Percentiles rank a stretch among this genome's conserved stretches.
Evolutionary conservation across 2,113 vertebrate species (phyloP).

Genomic region (Tetrax tetrax): DNA sequence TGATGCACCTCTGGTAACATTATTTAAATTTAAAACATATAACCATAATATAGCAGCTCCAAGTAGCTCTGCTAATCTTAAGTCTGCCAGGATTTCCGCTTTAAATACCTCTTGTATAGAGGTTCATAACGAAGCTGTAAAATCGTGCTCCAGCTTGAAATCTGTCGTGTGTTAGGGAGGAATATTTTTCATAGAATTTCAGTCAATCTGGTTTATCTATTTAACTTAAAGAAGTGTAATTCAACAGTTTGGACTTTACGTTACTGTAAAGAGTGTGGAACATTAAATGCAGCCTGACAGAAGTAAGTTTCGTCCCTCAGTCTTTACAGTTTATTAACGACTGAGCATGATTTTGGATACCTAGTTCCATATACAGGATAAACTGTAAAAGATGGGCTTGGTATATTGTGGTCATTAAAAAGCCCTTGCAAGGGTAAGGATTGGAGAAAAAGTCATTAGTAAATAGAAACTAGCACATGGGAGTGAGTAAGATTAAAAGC

Average conservation of each 20-base stretch:
- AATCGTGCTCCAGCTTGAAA: not conserved
- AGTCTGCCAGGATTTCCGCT: not conserved
- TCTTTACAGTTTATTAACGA: not conserved
- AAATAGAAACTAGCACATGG: not conserved
- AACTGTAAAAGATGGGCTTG: not conserved
- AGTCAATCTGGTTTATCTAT: not conserved
- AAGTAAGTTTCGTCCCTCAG: not conserved
- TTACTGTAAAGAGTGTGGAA: not conserved
- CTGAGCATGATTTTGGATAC: not conserved
- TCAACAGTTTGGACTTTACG: not conserved
- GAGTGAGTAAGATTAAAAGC: not conserved
- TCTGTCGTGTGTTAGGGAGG: not conserved
- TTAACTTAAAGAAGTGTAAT: not conserved
- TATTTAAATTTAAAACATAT: conserved; percentile 19
- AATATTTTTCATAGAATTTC: not conserved
- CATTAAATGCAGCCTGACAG: not conserved
- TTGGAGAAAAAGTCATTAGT: not conserved
- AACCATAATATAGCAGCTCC: not conserved
- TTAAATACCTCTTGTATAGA: not conserved
- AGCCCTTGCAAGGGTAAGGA: not conserved
- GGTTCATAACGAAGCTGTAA: not conserved
- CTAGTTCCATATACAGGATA: not conserved
- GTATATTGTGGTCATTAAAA: not conserved
- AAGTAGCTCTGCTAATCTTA: not conserved
- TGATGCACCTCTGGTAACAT: not conserved